Evolutionary conservation across 2,797 vertebrate species (phyloP).

Genomic region (Fratercula arctica): DNA sequence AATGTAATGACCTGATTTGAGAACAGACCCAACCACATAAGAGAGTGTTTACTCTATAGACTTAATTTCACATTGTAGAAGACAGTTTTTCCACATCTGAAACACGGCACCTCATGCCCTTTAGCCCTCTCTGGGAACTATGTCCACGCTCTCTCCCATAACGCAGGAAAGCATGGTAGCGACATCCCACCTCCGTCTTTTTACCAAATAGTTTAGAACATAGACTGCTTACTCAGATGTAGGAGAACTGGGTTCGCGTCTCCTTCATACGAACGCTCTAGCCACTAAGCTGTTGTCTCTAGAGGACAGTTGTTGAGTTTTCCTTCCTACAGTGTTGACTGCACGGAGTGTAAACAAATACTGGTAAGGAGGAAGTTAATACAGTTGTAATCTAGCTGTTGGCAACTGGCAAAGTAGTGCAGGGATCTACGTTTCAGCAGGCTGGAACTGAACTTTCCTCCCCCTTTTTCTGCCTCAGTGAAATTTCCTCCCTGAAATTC

Average conservation of each 20-base stretch:
- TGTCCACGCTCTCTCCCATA: background rate
- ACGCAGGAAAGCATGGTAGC: background rate
- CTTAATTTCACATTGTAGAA: background rate
- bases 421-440: background rate
- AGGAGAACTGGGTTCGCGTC: background rate
- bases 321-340: background rate
- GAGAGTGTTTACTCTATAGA: background rate
- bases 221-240: background rate
- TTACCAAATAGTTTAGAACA: background rate
- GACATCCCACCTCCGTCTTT: background rate
- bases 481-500: background rate
- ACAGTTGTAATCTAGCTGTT: background rate
- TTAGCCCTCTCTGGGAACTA: background rate
- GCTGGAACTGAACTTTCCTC: background rate
- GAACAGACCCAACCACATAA: background rate
- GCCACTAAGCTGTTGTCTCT: background rate
- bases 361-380: background rate
- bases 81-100: background rate
- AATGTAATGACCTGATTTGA: slow-evolving; percentile 23
- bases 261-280: background rate
- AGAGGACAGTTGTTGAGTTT: background rate
- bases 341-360: background rate
- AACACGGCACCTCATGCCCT: background rate
- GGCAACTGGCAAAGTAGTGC: background rate
- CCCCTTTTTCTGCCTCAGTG: background rate